Base-by-base conservation (phyloP, 2,888 invertebrate species). In the Dryadula phaetusa region DNA sequence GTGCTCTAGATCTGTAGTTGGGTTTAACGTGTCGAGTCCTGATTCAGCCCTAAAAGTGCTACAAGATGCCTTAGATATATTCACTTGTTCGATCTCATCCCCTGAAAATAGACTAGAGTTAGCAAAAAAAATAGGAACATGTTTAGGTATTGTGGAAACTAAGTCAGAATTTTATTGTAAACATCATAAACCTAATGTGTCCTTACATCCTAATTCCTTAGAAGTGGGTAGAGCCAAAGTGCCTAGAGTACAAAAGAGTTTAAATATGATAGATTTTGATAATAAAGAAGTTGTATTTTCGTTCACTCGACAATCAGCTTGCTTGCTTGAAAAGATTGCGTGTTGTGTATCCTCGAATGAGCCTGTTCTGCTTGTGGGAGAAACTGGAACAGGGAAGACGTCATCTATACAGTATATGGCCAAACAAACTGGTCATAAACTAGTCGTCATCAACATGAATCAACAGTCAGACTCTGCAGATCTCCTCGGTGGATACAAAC, bases 371-470 rank as follows among this genome's bases (percentile, higher is more conserved):
- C 91, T 99, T 6, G 99, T 99, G 0, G 99, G 99, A 32, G 99
- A 99, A 91, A 99, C 99, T 0, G 99, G 99, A 54, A 99, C 98
- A 0, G 99, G 99, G 0, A 99, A 99, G 93, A 99, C 99, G 0
- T 97, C 98, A 0, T 95, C 97, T 0, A 95, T 99, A 0, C 99
- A 99, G 83, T 98, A 97, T 86, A 91, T 99, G 64, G 97, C 99
- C 0, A 94, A 95, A 70, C 95, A 96, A 73, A 95, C 97, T 0
- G 96, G 97, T 0, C 96, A 97, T 75, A 97, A 96, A 80, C 92
- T 99, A 34, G 94, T 97, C 34, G 99, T 99, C 0, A 97, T 99
- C 25, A 99, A 99, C 83, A 97, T 99, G 97, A 99, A 99, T 82
- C 99, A 99, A 81, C 99, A 99, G 82, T 99, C 98, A 53, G 99